Evolutionary conservation across 2,888 invertebrate genomes (phyloP).

Genomic region (Noctua fimbriata): DNA sequence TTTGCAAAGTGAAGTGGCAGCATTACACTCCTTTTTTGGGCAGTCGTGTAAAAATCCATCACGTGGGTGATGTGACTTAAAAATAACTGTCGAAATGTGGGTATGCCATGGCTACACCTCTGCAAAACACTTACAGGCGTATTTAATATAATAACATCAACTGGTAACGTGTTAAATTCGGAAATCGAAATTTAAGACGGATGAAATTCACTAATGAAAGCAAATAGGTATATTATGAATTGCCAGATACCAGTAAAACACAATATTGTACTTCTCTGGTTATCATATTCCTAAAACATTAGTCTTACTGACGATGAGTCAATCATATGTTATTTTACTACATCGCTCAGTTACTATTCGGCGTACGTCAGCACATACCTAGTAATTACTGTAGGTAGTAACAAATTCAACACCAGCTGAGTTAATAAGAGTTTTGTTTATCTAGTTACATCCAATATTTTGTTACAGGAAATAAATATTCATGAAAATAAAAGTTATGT

Average conservation of each 20-base stretch:
- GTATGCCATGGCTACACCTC: not conserved
- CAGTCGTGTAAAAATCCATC: no score
- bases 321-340: not conserved
- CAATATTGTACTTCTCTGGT: not conserved
- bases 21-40: no score
- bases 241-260: not conserved
- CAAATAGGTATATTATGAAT: not conserved
- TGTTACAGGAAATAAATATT: not conserved
- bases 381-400: not conserved
- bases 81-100: not conserved
- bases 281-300: constrained; percentile 1
- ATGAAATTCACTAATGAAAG: not conserved
- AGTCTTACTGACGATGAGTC: constrained; percentile 1
- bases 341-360: not conserved
- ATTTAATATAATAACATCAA: not conserved
- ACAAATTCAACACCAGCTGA: constrained; percentile 14
- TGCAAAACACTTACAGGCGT: not conserved
- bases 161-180: no score
- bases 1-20: no score
- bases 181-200: not conserved
- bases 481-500: not conserved
- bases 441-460: not conserved
- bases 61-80: not conserved
- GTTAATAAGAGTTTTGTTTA: constrained; percentile 30
- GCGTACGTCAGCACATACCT: not conserved